Evolutionary conservation across 1,140 invertebrate genomes (phyloP).

Genomic region (Eciton burchellii): DNA sequence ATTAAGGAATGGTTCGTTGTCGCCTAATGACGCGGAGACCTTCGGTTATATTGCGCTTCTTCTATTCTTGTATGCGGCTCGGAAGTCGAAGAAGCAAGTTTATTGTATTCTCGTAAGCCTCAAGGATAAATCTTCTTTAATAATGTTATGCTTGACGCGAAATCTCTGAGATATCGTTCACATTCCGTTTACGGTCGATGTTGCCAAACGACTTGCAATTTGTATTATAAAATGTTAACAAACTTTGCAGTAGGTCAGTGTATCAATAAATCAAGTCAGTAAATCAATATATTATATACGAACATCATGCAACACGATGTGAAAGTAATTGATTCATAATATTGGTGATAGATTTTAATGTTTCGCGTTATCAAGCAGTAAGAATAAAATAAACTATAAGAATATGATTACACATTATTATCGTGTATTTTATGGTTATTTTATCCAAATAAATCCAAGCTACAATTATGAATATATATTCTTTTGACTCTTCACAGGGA

Average conservation of each 20-base stretch:
- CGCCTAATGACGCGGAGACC: background rate
- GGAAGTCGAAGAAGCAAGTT: background rate
- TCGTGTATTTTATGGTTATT: too few relatives aligned
- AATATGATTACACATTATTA: background rate
- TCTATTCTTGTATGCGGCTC: background rate
- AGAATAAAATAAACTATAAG: background rate
- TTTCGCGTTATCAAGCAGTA: background rate
- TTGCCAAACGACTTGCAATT: too few relatives aligned
- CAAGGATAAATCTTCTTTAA: too few relatives aligned
- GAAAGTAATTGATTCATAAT: conserved; percentile 8
- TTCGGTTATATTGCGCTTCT: conserved; percentile 7
- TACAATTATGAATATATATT: conserved; percentile 52
- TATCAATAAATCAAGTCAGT: too few relatives aligned
- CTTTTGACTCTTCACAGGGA: conserved; percentile 89
- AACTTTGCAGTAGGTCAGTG: too few relatives aligned
- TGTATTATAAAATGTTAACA: too few relatives aligned
- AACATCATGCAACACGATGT: background rate
- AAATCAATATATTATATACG: too few relatives aligned
- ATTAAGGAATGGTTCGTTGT: background rate
- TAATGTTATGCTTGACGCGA: too few relatives aligned
- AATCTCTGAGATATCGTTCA: too few relatives aligned
- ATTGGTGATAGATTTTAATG: background rate
- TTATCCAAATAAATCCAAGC: background rate
- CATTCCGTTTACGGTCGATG: too few relatives aligned
- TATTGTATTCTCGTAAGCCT: background rate